These are phyloP conservation scores for Chymomyza caudatula DNA, from an alignment of 2,888 invertebrate species.

Conservation along the genomic window DNA sequence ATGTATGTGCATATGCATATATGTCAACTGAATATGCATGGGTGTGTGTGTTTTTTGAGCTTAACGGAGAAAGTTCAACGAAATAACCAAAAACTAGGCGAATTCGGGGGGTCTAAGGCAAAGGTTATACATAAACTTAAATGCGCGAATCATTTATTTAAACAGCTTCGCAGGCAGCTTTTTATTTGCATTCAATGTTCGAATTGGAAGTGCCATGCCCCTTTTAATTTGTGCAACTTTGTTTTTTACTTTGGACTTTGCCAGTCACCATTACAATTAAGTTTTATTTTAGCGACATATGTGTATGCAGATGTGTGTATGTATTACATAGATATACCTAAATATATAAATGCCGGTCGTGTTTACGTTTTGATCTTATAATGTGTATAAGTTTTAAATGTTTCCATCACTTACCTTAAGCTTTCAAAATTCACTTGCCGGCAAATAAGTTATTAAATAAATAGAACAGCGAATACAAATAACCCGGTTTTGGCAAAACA, in stretches of 20 bases:
- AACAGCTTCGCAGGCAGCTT: slow-evolving; percentile 4
- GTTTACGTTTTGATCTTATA: neutral
- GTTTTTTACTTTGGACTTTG: neutral
- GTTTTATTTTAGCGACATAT: neutral
- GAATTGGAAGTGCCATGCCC: slow-evolving; percentile 11
- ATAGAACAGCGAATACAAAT: slow-evolving; percentile 15
- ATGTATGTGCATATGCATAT: slow-evolving; percentile 3
- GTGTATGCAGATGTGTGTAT: neutral
- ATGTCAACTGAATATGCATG: neutral
- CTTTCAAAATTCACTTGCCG: slow-evolving; percentile 37
- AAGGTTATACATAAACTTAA: slow-evolving; percentile 42
- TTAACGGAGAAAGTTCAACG: slow-evolving; percentile 61
- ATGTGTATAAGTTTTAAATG: neutral
- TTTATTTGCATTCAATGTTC: neutral
- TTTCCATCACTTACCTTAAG: slow-evolving; percentile 47
- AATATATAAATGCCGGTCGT: neutral
- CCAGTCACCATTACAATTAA: slow-evolving; percentile 41
- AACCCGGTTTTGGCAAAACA: slow-evolving; percentile 25
- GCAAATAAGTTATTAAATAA: slow-evolving; percentile 16
- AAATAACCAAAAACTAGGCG: slow-evolving; percentile 16
- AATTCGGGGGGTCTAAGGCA: slow-evolving; percentile 11
- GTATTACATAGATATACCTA: neutral
- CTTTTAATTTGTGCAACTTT: neutral
- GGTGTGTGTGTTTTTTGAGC: slow-evolving; percentile 11
- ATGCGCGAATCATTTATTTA: slow-evolving; percentile 42